Evolutionary conservation across 1,140 invertebrate species (phyloP).

Genomic region (Drosophila biarmipes): DNA sequence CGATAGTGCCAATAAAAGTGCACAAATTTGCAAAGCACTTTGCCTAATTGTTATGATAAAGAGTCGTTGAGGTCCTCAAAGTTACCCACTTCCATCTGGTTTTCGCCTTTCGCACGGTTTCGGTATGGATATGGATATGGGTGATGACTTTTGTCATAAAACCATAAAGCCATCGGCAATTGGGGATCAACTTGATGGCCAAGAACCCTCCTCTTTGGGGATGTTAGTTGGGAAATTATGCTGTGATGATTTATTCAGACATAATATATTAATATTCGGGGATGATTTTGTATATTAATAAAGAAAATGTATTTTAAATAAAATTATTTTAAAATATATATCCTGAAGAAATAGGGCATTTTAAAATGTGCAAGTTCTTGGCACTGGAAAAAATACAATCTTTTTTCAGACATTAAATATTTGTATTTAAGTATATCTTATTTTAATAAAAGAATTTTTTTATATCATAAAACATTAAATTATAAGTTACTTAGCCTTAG

Average conservation of each 20-base stretch:
- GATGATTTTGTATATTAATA: not conserved
- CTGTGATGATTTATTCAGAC: not conserved
- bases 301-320: too few species aligned
- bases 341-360: too few species aligned
- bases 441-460: too few species aligned
- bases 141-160: constrained; percentile 4
- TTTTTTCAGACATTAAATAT: not conserved
- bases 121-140: not conserved
- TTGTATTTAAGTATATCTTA: not conserved
- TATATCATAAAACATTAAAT: too few species aligned
- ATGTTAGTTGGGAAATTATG: not conserved
- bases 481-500: too few species aligned
- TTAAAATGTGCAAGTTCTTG: too few species aligned
- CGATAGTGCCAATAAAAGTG: constrained; percentile 48
- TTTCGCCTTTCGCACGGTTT: not conserved
- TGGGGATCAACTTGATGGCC: constrained; percentile 14
- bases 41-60: constrained; percentile 62
- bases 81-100: not conserved
- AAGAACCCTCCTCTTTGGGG: not conserved
- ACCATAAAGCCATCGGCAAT: not conserved
- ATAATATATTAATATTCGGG: not conserved
- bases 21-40: constrained; percentile 64
- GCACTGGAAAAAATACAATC: too few species aligned
- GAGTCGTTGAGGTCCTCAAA: constrained; percentile 32
- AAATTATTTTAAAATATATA: too few species aligned